Evolutionary conservation across 1,140 invertebrate genomes (phyloP).

Genomic region (Brachionus angularis): DNA sequence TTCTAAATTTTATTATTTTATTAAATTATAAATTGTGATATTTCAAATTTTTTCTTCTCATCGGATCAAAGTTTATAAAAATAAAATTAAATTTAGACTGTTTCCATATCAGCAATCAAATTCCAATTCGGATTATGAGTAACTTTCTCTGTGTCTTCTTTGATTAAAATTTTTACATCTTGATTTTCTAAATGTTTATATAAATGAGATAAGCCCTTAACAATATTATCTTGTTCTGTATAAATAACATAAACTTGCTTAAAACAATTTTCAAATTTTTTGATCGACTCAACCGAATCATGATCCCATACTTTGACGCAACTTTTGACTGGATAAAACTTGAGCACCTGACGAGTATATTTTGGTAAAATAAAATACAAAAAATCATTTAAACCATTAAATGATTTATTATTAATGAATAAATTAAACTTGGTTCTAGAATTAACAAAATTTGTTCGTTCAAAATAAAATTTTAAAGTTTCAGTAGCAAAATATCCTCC

Average conservation of each 20-base stretch:
- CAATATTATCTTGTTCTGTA: slow-evolving; percentile 10
- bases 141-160: slow-evolving; percentile 8
- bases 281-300: neutral
- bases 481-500: slow-evolving; percentile 31
- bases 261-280: slow-evolving; percentile 16
- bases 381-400: slow-evolving; percentile 18
- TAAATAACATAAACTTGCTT: slow-evolving; percentile 14
- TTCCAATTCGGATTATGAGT: slow-evolving; percentile 25
- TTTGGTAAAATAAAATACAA: slow-evolving; percentile 40
- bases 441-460: no score
- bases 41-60: no score
- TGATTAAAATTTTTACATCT: neutral
- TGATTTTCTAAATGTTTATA: slow-evolving; percentile 31
- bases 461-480: neutral
- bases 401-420: slow-evolving; percentile 37
- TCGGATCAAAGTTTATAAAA: no score
- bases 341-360: neutral
- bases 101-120: slow-evolving; percentile 27
- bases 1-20: no score
- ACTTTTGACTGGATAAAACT: slow-evolving; percentile 9
- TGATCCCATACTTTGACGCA: slow-evolving; percentile 23
- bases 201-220: slow-evolving; percentile 16
- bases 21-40: no score
- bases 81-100: no score
- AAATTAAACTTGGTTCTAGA: slow-evolving; percentile 35